phyloP scores from a whole-genome alignment of 2,888 invertebrate species.

The Pseudeuparius sepicola region DNA sequence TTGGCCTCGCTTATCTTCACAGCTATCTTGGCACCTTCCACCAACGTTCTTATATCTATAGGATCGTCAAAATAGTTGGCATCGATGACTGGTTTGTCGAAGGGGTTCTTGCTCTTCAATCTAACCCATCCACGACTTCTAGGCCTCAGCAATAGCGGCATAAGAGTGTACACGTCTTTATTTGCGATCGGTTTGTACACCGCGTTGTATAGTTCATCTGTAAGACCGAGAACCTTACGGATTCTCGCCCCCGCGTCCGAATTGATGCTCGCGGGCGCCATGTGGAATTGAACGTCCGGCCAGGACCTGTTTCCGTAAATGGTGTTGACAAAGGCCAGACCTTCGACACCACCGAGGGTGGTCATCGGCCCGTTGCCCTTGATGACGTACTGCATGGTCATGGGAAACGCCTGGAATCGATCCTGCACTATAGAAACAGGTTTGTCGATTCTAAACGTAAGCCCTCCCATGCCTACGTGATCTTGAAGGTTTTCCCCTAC shows the following conservation, averaged over 20 bases:
- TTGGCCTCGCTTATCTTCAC: constrained; percentile 60
- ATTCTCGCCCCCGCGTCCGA: constrained; percentile 65
- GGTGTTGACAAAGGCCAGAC: constrained; percentile 78
- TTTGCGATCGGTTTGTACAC: constrained; percentile 74
- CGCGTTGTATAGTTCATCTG: constrained; percentile 68
- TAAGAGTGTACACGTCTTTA: constrained; percentile 72
- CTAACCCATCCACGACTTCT: constrained; percentile 68
- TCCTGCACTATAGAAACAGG: constrained; percentile 72
- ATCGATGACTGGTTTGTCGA: constrained; percentile 78
- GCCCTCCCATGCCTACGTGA: constrained; percentile 77
- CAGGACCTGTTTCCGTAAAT: constrained; percentile 59
- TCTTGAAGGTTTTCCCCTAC: constrained; percentile 81
- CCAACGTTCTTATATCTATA: constrained; percentile 64
- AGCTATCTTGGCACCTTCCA: constrained; percentile 75
- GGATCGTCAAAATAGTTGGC: constrained; percentile 87
- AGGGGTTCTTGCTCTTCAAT: constrained; percentile 71
- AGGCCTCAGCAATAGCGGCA: constrained; percentile 74
- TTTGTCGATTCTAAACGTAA: constrained; percentile 64
- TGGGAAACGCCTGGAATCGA: constrained; percentile 57
- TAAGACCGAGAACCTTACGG: constrained; percentile 66
- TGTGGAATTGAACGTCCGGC: constrained; percentile 88
- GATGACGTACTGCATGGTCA: constrained; percentile 70
- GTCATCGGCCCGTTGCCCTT: constrained; percentile 79
- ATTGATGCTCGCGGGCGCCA: constrained; percentile 81
- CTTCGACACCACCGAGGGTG: constrained; percentile 78